Conservation (phyloP, 2,888 invertebrate species). For the Spodoptera littoralis region DNA sequence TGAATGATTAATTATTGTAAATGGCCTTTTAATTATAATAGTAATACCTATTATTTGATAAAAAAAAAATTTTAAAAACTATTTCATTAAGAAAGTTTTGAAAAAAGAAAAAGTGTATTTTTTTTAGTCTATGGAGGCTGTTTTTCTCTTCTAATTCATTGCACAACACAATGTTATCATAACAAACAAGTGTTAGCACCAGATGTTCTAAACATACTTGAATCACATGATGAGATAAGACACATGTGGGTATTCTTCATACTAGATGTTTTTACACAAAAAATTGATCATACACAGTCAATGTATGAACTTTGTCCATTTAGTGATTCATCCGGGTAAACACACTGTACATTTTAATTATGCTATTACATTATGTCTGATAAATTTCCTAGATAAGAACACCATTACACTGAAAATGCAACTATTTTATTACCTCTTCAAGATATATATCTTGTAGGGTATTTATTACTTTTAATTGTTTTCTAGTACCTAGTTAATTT, state of each 20-base stretch:
- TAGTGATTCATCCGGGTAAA: conserved; percentile 37
- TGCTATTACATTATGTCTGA: conserved; percentile 7
- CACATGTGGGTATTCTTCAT: conserved; percentile 14
- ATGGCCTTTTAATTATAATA: too few species aligned
- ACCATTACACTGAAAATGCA: conserved; percentile 4
- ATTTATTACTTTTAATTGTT: too few species aligned
- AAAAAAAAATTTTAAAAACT: too few species aligned
- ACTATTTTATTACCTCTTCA: neutral
- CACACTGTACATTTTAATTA: conserved; percentile 7
- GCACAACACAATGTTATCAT: neutral
- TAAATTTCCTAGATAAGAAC: conserved; percentile 10
- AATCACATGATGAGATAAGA: conserved; percentile 40
- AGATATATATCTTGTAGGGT: too few species aligned
- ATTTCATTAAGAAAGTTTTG: too few species aligned
- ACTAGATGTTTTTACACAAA: conserved; percentile 5
- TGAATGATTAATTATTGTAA: too few species aligned
- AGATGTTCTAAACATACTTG: conserved; percentile 21
- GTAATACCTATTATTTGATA: too few species aligned
- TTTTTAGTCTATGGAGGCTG: too few species aligned
- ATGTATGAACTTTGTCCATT: conserved; percentile 43
- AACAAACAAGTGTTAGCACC: conserved; percentile 11
- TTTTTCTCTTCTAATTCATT: neutral
- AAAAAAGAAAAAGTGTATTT: too few species aligned
- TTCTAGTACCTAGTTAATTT: too few species aligned
- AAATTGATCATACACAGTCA: conserved; percentile 9